These are phyloP conservation scores for Forbesichthys agassizii DNA, from an alignment of 2,113 vertebrate genomes.

Conservation along the genomic window DNA sequence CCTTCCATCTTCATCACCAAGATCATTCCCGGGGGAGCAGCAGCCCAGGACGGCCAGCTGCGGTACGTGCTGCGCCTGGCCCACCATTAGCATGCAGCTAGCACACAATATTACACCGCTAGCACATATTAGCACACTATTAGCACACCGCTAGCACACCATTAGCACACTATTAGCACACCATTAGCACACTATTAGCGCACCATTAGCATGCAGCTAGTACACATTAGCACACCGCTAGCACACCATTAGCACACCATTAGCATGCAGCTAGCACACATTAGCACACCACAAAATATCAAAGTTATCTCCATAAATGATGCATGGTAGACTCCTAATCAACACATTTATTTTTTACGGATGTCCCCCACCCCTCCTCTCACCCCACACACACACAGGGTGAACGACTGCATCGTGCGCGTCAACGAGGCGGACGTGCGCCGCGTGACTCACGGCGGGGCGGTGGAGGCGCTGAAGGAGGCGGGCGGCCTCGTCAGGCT, in stretches of 20 bases:
- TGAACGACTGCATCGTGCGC: conserved; percentile 94
- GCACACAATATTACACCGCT: no score
- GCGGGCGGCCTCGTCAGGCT: conserved; percentile 92
- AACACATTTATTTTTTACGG: no score
- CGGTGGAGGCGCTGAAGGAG: conserved; percentile 95
- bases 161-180: no score
- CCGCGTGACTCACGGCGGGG: conserved; percentile 95
- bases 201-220: background rate
- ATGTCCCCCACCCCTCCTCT: background rate
- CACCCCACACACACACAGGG: conserved; percentile 60
- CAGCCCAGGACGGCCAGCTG: conserved; percentile 94
- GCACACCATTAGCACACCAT: no score
- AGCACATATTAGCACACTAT: no score
- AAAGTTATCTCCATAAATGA: no score
- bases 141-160: no score
- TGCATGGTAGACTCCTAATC: no score
- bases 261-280: no score
- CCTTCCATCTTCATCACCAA: conserved; percentile 99
- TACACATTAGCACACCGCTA: no score
- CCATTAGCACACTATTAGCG: no score
- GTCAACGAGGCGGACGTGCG: conserved; percentile 94
- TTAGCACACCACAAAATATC: background rate
- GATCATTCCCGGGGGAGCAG: conserved; percentile 65
- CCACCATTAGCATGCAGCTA: no score
- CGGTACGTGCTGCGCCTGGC: conserved; percentile 71